Evolutionary conservation across 2,797 vertebrate species (phyloP), one percentile per base, ranked within the genome.

Genomic region (Pangasius krempfi): DNA sequence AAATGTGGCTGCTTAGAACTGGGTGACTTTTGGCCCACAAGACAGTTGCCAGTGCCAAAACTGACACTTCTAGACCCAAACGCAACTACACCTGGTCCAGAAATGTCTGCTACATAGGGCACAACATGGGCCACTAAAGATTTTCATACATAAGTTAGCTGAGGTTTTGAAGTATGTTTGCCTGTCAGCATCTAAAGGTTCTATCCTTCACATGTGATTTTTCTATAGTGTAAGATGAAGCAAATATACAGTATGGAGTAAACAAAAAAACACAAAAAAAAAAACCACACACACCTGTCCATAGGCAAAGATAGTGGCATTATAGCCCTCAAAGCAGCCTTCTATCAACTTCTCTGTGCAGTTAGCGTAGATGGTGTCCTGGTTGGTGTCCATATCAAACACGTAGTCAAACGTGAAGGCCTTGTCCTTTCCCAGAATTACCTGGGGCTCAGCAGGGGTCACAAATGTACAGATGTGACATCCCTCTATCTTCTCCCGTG

Each of bases 261-360:
- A 44, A 54, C 13, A 56, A 8, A 58, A 10, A 58, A 75, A 22
- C 75, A 1, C 20, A 1, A 25, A 5, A 44, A 30, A 13, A 88
- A 20, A 60, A 25, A 88, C 62, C 40, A 72, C 54, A 89, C 89
- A 88, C 94, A 97, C 97, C 93, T 97, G 97, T 88, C 97, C 97
- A 92, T 97, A 97, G 73, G 97, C 97, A 94, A 97, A 97, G 64
- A 97, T 96, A 1, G 97, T 97, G 86, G 97, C 97, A 94, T 97
- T 97, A 86, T 97, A 97, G 27, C 97, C 97, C 92, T 97, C 97
- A 90, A 97, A 96, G 90, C 97, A 97, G 79, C 97, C 97, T 92
- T 97, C 97, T 84, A 97, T 97, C 88, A 97, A 94, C 90, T 97
- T 97, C 93, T 97, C 97, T 89, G 97, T 97, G 86, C 97, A 97